Conservation (phyloP, 2,888 invertebrate species). For the Blomia tropicalis region DNA sequence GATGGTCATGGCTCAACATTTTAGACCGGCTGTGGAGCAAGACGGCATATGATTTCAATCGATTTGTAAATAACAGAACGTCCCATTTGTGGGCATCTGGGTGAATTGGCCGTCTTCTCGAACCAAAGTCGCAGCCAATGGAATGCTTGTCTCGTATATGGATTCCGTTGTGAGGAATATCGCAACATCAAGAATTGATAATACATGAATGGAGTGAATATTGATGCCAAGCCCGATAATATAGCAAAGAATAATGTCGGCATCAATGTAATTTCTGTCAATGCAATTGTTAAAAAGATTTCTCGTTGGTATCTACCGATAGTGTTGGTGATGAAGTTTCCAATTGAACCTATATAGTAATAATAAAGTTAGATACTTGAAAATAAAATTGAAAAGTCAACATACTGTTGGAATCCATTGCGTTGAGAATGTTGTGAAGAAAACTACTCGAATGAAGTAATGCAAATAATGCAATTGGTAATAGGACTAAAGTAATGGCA, state of each 20-base stretch:
- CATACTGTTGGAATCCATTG: slow-evolving; percentile 43
- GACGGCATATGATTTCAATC: slow-evolving; percentile 15
- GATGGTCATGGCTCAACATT: too few species aligned
- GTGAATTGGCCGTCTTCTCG: neutral
- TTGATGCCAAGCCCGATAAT: slow-evolving; percentile 69
- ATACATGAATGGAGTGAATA: slow-evolving; percentile 86
- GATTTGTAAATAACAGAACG: neutral
- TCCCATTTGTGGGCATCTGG: slow-evolving; percentile 20
- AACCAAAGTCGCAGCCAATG: slow-evolving; percentile 16
- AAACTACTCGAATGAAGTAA: slow-evolving; percentile 81
- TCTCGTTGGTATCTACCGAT: slow-evolving; percentile 78
- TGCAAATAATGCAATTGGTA: slow-evolving; percentile 80
- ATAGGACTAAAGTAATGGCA: slow-evolving; percentile 70
- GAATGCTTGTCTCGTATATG: slow-evolving; percentile 28
- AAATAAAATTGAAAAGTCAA: slow-evolving; percentile 2
- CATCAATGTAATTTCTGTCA: slow-evolving; percentile 65
- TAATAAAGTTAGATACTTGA: neutral
- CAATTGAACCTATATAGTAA: neutral
- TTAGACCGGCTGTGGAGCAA: slow-evolving; percentile 21
- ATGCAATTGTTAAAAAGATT: slow-evolving; percentile 73
- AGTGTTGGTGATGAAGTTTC: slow-evolving; percentile 35
- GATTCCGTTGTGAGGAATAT: slow-evolving; percentile 79
- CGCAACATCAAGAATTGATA: slow-evolving; percentile 86
- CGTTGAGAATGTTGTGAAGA: slow-evolving; percentile 70
- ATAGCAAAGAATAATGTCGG: slow-evolving; percentile 43